phyloP scores from a whole-genome alignment of 2,888 invertebrate species.

The Fabriciana adippe region DNA sequence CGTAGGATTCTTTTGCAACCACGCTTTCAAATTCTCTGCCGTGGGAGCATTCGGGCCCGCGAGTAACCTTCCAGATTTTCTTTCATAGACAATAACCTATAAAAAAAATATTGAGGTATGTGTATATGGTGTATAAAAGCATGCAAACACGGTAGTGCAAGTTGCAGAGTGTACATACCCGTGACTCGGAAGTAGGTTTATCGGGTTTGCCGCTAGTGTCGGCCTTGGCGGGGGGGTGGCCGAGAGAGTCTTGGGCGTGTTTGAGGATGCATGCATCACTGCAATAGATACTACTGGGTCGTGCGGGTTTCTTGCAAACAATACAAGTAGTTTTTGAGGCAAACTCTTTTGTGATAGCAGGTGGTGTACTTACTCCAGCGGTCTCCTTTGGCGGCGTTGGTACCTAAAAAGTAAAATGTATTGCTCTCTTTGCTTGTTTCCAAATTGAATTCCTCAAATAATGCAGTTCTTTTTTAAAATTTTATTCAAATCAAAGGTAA shows the following conservation, averaged over 20 bases:
- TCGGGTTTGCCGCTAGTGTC: slow-evolving; percentile 59
- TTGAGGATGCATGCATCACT: slow-evolving; percentile 93
- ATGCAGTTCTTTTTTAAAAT: too few relatives aligned
- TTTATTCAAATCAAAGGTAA: too few relatives aligned
- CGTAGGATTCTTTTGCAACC: slow-evolving; percentile 93
- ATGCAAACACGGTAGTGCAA: slow-evolving; percentile 7
- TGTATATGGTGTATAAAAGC: not conserved
- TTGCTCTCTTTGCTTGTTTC: slow-evolving; percentile 1
- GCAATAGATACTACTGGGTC: slow-evolving; percentile 94
- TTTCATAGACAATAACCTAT: slow-evolving; percentile 92
- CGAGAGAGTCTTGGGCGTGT: slow-evolving; percentile 88
- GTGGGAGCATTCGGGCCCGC: slow-evolving; percentile 92
- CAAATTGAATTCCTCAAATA: too few relatives aligned
- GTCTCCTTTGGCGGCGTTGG: slow-evolving; percentile 33
- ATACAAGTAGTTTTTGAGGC: slow-evolving; percentile 83
- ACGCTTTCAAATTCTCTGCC: slow-evolving; percentile 88
- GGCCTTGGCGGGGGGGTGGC: slow-evolving; percentile 52
- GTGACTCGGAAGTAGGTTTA: slow-evolving; percentile 66
- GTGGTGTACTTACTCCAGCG: slow-evolving; percentile 40
- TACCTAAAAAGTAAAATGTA: slow-evolving; percentile 30
- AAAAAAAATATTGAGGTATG: slow-evolving; percentile 35
- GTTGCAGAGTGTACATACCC: slow-evolving; percentile 51
- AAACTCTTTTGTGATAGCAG: slow-evolving; percentile 47
- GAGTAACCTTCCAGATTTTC: slow-evolving; percentile 87
- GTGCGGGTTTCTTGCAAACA: slow-evolving; percentile 88